Evolutionary conservation across 2,888 invertebrate genomes (phyloP).

Genomic region (Noctua comes): DNA sequence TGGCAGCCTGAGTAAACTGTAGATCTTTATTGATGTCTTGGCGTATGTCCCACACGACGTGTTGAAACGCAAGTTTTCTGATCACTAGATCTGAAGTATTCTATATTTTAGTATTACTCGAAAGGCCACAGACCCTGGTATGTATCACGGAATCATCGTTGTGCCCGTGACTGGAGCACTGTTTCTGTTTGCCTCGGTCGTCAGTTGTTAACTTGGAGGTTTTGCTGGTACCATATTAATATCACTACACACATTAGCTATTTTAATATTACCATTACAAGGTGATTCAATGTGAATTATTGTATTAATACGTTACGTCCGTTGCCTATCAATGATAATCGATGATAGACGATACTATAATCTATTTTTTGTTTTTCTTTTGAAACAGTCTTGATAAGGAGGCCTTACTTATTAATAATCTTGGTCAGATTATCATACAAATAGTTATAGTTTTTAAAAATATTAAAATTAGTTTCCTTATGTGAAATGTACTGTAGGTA

Average conservation of each 20-base stretch:
- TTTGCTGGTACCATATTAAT: neutral
- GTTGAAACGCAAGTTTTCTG: neutral
- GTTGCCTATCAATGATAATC: constrained; percentile 52
- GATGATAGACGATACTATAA: constrained; percentile 39
- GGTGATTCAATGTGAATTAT: constrained; percentile 43
- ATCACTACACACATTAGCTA: neutral
- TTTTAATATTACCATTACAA: neutral
- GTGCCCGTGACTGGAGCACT: neutral
- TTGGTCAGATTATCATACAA: constrained; percentile 6
- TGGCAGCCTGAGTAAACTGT: neutral
- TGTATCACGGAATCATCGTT: too few species aligned
- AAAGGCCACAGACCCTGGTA: neutral
- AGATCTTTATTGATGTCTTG: neutral
- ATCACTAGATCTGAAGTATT: neutral
- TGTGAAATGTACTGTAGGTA: neutral
- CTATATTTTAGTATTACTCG: neutral
- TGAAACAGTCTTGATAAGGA: constrained; percentile 24
- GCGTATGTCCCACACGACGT: neutral
- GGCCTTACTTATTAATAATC: constrained; percentile 4
- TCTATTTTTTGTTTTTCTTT: constrained; percentile 47
- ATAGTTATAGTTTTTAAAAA: too few species aligned
- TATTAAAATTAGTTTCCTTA: neutral
- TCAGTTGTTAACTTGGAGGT: constrained; percentile 12
- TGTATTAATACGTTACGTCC: constrained; percentile 11
- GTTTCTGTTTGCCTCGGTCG: neutral